Evolutionary conservation across 2,113 vertebrate species (phyloP), one percentile per base, ranked within the genome.

Genomic region (Bubo bubo): DNA sequence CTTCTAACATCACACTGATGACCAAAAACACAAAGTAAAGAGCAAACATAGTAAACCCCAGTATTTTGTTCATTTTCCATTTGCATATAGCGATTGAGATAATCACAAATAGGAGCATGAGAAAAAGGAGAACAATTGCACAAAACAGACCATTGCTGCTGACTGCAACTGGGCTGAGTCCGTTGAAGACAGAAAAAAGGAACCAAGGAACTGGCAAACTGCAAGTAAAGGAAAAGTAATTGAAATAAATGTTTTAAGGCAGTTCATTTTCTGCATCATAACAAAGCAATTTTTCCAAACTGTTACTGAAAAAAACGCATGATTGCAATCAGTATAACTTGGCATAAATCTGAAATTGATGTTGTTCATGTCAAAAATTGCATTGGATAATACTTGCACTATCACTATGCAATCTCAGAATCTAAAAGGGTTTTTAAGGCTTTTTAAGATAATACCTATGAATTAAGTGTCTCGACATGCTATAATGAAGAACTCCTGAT

Each of bases 121-220:
- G 98, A 64, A 99, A 99, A 76, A 99, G 99, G 95, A 99, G 97
- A 86, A 99, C 99, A 11, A 99, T 99, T 63, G 99, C 99, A 86
- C 99, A 99, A 74, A 99, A 99, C 95, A 99, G 98, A 50, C 99
- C 99, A 5, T 99, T 99, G 97, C 99, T 99, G 97, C 99, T 99
- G 97, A 99, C 99, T 3, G 98, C 94, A 49, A 99, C 98, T 2
- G 99, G 98, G 55, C 97, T 97, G 30, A 99, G 91, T 3, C 95
- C 97, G 4, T 99, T 98, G 95, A 98, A 68, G 32, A 95, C 18
- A 0, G 99, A 99, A 94, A 96, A 99, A 71, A 99, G 96, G 86
- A 99, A 97, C 99, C 99, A 99, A 6, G 99, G 99, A 67, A 99
- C 97, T 0, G 99, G 99, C 68, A 99, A 97, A 70, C 99, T 99